Conservation (phyloP, 2,797 vertebrate genomes). For the Sebastes jordani region DNA sequence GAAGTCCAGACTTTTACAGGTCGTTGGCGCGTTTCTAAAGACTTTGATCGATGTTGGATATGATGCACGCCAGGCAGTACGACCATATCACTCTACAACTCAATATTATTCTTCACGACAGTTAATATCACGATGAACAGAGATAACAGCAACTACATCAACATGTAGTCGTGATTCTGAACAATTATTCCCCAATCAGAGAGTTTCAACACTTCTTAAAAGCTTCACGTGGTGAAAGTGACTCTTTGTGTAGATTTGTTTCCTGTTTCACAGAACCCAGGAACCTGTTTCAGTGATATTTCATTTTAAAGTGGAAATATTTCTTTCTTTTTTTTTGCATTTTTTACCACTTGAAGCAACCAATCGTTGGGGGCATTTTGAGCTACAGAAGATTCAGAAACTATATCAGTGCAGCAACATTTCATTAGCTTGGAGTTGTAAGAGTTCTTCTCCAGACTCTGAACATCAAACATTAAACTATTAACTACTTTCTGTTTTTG, state of each 20-base stretch:
- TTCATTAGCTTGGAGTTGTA: not conserved
- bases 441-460: not conserved
- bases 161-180: not conserved
- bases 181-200: not conserved
- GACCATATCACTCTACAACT: constrained; percentile 43
- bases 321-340: not conserved
- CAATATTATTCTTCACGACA: constrained; percentile 44
- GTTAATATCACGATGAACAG: constrained; percentile 41
- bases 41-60: constrained; percentile 45
- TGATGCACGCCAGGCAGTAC: constrained; percentile 36
- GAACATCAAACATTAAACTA: not conserved
- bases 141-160: constrained; percentile 17
- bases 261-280: not conserved
- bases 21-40: constrained; percentile 12
- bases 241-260: not conserved
- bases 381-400: not conserved
- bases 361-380: not conserved
- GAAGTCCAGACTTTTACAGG: not conserved
- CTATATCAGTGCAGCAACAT: not conserved
- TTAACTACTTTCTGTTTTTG: not conserved
- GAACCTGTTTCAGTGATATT: not conserved
- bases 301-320: not conserved
- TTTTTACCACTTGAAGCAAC: not conserved
- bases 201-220: not conserved
- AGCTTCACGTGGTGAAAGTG: not conserved